phyloP scores from a whole-genome alignment of 2,113 vertebrate genomes.

The Phylloscopus trochilus region DNA sequence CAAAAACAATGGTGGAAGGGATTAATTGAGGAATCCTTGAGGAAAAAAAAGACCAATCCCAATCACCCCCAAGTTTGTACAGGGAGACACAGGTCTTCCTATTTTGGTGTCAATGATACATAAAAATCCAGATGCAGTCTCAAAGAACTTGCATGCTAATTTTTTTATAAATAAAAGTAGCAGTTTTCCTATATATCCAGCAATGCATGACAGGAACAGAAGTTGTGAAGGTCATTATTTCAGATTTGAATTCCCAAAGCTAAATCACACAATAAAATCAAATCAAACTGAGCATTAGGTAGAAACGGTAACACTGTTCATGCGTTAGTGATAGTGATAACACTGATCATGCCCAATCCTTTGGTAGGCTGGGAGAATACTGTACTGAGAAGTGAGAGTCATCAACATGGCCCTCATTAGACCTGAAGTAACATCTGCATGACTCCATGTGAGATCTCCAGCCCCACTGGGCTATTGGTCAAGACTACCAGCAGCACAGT shows the following conservation, averaged over 20 bases:
- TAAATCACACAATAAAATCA: not conserved
- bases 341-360: rapidly evolving
- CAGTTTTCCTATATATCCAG: not conserved
- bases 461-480: not conserved
- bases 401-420: not conserved
- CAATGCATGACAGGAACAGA: not conserved
- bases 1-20: not conserved
- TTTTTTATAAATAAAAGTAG: not conserved
- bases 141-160: not conserved
- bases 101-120: not conserved
- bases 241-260: not conserved
- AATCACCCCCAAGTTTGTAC: not conserved
- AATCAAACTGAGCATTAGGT: not conserved
- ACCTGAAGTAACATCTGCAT: not conserved
- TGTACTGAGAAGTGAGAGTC: not conserved
- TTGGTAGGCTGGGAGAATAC: not conserved
- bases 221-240: not conserved
- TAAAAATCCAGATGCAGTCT: not conserved
- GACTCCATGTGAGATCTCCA: not conserved
- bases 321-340: not conserved
- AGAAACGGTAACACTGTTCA: not conserved
- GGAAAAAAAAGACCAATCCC: not conserved
- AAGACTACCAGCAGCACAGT: not conserved
- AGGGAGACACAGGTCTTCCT: not conserved
- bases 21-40: not conserved